These are phyloP conservation scores for Bactericera cockerelli DNA, from an alignment of 1,140 invertebrate genomes.

Conservation along the genomic window DNA sequence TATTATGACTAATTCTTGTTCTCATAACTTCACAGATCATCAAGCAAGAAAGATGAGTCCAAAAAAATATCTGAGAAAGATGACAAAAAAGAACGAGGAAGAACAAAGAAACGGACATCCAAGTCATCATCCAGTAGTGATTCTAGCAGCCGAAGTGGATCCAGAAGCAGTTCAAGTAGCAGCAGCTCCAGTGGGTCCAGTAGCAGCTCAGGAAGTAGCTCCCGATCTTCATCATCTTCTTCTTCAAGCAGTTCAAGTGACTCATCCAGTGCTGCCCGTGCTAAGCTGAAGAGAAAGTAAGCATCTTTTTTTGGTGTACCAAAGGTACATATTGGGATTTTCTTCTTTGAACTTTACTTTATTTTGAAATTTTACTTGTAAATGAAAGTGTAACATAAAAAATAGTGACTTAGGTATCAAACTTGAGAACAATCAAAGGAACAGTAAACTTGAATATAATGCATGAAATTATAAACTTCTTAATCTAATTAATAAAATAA, in stretches of 20 bases:
- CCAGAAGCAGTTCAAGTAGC: slow-evolving; percentile 38
- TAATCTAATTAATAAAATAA: no score
- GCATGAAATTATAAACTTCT: no score
- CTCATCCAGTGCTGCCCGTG: slow-evolving; percentile 37
- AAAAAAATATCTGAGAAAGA: neutral
- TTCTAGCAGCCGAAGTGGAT: slow-evolving; percentile 47
- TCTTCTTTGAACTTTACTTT: neutral
- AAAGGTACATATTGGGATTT: neutral
- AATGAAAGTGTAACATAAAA: no score
- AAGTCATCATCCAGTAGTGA: slow-evolving; percentile 35
- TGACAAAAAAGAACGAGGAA: neutral
- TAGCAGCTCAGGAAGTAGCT: slow-evolving; percentile 47
- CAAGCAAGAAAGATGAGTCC: neutral
- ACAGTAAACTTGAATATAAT: no score
- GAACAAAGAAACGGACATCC: slow-evolving; percentile 22
- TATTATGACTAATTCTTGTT: no score
- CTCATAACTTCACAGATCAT: neutral
- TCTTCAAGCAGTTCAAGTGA: slow-evolving; percentile 48
- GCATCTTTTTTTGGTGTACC: slow-evolving; percentile 18
- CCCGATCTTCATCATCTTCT: slow-evolving; percentile 35
- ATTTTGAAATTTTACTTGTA: slow-evolving; percentile 6
- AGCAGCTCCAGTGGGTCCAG: slow-evolving; percentile 48
- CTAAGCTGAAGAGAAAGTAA: slow-evolving; percentile 41
- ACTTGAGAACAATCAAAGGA: no score
- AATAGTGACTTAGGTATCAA: no score